A percentile compares a stretch with the other conserved stretches of the same genome.
Evolutionary conservation across 2,888 invertebrate species (phyloP).

Genomic region (Napeogenes sylphis): DNA sequence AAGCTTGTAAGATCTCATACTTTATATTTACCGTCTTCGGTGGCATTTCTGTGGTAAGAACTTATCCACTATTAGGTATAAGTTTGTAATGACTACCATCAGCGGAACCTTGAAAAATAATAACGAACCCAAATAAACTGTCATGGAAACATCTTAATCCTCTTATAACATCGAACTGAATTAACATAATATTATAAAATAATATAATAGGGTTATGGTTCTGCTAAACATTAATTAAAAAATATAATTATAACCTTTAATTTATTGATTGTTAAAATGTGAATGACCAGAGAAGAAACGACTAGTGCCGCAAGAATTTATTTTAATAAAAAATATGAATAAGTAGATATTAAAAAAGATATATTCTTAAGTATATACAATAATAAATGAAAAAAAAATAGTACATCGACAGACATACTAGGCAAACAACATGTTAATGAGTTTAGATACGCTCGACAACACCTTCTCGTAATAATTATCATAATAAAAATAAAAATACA

Average conservation of each 20-base stretch:
- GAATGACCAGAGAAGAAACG: background rate
- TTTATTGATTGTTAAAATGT: background rate
- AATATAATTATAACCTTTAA: background rate
- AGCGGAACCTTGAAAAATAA: background rate
- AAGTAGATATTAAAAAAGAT: background rate
- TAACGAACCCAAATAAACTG: background rate
- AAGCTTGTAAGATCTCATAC: too few species aligned
- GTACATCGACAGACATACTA: too few species aligned
- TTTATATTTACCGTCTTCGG: too few species aligned
- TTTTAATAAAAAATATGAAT: background rate
- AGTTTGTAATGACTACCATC: too few species aligned
- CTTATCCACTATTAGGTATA: too few species aligned
- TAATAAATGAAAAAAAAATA: background rate
- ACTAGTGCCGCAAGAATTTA: too few species aligned
- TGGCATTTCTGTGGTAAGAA: too few species aligned
- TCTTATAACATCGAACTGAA: background rate
- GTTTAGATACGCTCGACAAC: too few species aligned
- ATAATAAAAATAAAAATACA: too few species aligned
- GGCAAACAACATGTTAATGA: too few species aligned
- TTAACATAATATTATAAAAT: conserved; percentile 1
- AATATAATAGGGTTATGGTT: background rate
- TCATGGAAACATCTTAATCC: background rate
- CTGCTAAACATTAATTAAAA: background rate
- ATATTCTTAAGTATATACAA: background rate
- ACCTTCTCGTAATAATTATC: too few species aligned